Evolutionary conservation across 2,113 vertebrate species (phyloP), one percentile per base, ranked within the genome.

Genomic region (Rana temporaria): DNA sequence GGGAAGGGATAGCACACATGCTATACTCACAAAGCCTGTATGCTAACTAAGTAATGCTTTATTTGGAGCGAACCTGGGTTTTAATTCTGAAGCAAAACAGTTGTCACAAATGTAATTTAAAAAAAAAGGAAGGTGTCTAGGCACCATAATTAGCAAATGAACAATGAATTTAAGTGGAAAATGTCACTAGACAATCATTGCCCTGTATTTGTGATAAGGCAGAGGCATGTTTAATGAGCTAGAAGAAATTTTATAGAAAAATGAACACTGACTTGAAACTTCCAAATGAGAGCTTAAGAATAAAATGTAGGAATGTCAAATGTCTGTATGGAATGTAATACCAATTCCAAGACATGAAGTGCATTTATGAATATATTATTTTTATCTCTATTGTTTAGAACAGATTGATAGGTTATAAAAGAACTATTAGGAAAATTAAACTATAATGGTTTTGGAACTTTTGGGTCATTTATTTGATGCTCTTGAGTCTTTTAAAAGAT

Each of bases 141-240:
- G 52, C 57, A 30, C 19, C 22, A 79, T 66, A 79, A 79, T 79
- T 67, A 79, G 77, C 32, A 79, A 78, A 78, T 78, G 62, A 56
- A 79, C 52, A 57, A 52, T 56, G 64, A 79, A 79, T 75, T 60
- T 75, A 42, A 60, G 53, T 22, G 57, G 11, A 79, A 62, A 79
- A 68, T 79, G 63, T 78, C 60, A 78, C 38, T 65, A 32, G 26
- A 14, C 65, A 78, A 32, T 24, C 42, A 78, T 78, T 52, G 24
- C 22, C 48, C 11, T 20, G 63, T 30, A 79, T 32, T 68, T 79
- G 26, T 68, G 77, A 79, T 79, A 57, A 38, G 15, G 76, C 63
- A 67, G 64, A 56, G 32, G 65, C 38, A 68, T 34, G 76, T 32
- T 78, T 78, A 78, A 65, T 78, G 76, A 78, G 63, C 19, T 55